A percentile compares a stretch with the other conserved stretches of the same genome.
These are phyloP conservation scores for Trichosurus vulpecula DNA, from an alignment of 2,797 vertebrate genomes.

Conservation along the genomic window DNA sequence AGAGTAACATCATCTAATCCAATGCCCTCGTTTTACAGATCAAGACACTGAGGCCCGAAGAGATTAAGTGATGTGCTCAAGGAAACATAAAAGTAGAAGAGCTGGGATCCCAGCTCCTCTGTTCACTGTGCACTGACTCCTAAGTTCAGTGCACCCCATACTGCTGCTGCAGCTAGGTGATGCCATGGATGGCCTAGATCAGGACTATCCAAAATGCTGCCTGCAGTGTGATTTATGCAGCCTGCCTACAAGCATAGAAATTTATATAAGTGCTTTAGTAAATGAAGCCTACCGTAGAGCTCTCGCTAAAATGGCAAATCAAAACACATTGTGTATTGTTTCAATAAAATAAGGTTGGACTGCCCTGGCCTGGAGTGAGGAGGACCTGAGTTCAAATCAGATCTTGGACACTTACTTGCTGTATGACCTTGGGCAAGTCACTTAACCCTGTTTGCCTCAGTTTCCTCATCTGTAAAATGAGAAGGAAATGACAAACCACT, in stretches of 20 bases:
- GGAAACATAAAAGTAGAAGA: neutral
- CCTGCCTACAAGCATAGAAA: no score
- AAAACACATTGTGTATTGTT: no score
- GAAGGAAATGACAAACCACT: neutral
- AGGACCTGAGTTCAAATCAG: neutral
- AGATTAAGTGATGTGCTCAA: neutral
- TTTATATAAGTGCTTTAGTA: no score
- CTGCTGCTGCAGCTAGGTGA: neutral
- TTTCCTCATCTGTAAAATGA: neutral
- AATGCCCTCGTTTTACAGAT: neutral
- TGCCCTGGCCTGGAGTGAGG: neutral
- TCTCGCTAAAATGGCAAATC: no score
- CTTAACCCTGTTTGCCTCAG: neutral
- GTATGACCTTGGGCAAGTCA: neutral
- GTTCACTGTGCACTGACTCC: neutral
- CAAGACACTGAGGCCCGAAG: neutral
- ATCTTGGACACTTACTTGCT: neutral
- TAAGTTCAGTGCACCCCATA: neutral
- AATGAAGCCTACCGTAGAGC: no score
- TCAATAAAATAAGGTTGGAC: no score
- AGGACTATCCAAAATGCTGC: no score
- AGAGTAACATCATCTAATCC: neutral
- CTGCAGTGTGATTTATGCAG: no score
- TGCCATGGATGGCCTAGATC: neutral
- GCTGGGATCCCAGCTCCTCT: neutral